phyloP scores from a whole-genome alignment of 2,113 vertebrate species.

The Chlorocebus sabaeus region DNA sequence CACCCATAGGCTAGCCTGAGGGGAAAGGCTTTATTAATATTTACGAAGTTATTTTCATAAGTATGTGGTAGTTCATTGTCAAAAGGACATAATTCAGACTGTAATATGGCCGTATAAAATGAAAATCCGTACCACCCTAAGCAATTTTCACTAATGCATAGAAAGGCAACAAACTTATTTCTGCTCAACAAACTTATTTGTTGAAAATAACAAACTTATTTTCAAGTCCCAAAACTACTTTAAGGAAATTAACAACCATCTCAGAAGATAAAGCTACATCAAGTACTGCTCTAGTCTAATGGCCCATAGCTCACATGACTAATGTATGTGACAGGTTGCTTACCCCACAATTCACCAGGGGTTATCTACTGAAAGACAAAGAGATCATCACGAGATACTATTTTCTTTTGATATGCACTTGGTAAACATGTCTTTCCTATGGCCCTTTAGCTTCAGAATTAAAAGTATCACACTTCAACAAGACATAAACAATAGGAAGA shows the following conservation, averaged over 20 bases:
- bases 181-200: not conserved
- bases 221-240: slow-evolving; percentile 16
- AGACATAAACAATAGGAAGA: not conserved
- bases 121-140: not conserved
- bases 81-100: not conserved
- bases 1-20: not conserved
- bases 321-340: not conserved
- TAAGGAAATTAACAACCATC: not conserved
- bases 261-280: not conserved
- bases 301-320: not conserved
- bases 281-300: not conserved
- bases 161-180: not conserved
- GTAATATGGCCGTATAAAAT: not conserved
- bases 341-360: not conserved
- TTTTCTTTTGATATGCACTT: not conserved
- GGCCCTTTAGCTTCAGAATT: not conserved
- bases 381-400: not conserved
- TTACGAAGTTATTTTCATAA: slow-evolving; percentile 15
- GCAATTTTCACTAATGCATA: not conserved
- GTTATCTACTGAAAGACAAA: not conserved
- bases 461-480: not conserved
- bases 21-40: slow-evolving; percentile 4
- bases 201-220: not conserved
- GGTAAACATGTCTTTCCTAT: not conserved
- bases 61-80: not conserved